phyloP scores from a whole-genome alignment of 2,888 invertebrate species.

The Pteria penguin region DNA sequence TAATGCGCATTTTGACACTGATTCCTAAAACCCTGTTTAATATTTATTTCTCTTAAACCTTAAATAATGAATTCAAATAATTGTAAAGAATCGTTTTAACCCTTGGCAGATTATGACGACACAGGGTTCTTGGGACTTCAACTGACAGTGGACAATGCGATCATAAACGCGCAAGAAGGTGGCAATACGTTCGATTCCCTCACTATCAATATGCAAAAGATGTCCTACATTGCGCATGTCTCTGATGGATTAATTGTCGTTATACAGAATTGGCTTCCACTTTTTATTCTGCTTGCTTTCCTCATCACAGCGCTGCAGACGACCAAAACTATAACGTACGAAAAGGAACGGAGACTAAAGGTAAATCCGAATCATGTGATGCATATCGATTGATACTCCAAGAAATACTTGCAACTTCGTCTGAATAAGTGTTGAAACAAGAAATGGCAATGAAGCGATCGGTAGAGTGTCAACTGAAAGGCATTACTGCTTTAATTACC shows the following conservation, averaged over 20 bases:
- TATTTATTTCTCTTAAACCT: too few relatives aligned
- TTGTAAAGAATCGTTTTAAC: too few relatives aligned
- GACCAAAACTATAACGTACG: constrained; percentile 86
- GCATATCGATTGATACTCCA: too few relatives aligned
- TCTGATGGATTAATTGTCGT: constrained; percentile 86
- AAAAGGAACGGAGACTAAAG: constrained; percentile 85
- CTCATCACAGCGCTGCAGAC: constrained; percentile 90
- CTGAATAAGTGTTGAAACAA: too few relatives aligned
- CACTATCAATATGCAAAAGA: constrained; percentile 83
- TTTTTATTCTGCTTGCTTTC: constrained; percentile 89
- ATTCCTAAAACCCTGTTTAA: too few relatives aligned
- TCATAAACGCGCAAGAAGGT: constrained; percentile 68
- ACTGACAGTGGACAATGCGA: constrained; percentile 82
- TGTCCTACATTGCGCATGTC: constrained; percentile 87
- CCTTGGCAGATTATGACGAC: constrained; percentile 83
- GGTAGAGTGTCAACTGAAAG: too few relatives aligned
- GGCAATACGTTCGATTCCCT: constrained; percentile 78
- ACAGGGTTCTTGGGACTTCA: constrained; percentile 87
- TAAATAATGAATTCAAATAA: too few relatives aligned
- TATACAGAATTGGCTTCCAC: constrained; percentile 86
- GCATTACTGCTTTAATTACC: too few relatives aligned
- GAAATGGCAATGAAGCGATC: too few relatives aligned
- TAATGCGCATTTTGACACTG: too few relatives aligned
- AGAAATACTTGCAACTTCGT: too few relatives aligned
- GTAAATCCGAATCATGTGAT: too few relatives aligned